These are phyloP conservation scores for Colius striatus DNA, from an alignment of 2,113 vertebrate species.

Conservation along the genomic window DNA sequence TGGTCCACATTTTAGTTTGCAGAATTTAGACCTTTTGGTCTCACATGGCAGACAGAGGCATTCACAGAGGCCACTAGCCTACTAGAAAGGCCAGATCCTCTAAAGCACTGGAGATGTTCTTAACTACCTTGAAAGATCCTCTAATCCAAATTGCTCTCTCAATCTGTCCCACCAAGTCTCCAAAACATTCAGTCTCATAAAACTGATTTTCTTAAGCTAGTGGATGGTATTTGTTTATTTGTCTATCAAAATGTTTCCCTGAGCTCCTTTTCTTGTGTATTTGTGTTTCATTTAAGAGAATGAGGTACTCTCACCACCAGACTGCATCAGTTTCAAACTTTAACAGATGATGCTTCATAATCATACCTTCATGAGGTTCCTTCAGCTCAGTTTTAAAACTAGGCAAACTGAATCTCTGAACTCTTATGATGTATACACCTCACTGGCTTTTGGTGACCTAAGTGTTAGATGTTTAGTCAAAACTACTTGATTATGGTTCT, in stretches of 20 bases:
- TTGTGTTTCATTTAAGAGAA: not conserved
- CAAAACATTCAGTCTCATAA: not conserved
- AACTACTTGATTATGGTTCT: not conserved
- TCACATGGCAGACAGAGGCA: rapidly evolving
- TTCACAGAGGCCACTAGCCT: not conserved
- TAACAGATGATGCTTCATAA: not conserved
- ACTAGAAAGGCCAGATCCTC: rapidly evolving
- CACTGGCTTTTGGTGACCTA: not conserved
- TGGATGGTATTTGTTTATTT: not conserved
- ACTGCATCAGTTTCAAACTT: not conserved
- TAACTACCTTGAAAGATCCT: rapidly evolving
- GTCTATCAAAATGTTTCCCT: not conserved
- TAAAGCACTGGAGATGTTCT: not conserved
- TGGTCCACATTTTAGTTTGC: not conserved
- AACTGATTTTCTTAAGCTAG: not conserved
- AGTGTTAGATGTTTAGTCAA: not conserved
- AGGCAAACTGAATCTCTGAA: not conserved
- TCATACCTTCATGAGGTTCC: not conserved
- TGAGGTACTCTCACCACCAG: rapidly evolving
- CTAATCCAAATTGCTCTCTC: not conserved
- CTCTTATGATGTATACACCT: not conserved
- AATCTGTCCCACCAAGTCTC: not conserved
- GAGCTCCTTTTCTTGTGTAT: rapidly evolving
- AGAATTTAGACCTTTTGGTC: not conserved
- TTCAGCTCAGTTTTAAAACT: not conserved